Evolutionary conservation across 2,797 vertebrate genomes (phyloP).

Genomic region (Crypturellus tataupa): DNA sequence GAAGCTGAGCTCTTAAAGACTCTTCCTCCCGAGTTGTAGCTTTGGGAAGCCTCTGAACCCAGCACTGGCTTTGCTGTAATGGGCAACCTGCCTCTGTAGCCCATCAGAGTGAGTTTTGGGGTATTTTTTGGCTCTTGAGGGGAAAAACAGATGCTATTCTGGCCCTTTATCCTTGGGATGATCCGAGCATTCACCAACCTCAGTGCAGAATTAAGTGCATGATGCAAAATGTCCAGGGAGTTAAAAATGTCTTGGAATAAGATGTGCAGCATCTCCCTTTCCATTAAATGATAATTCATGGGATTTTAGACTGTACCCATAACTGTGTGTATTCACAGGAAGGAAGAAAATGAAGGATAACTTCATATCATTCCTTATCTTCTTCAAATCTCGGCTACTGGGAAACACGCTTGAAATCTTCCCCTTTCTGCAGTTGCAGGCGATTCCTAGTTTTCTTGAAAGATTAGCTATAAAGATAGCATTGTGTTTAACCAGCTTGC

Average conservation of each 20-base stretch:
- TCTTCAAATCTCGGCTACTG: neutral
- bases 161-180: neutral
- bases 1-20: too few relatives aligned
- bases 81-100: too few relatives aligned
- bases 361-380: neutral
- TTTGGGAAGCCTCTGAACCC: too few relatives aligned
- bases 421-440: neutral
- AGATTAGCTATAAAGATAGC: neutral
- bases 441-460: neutral
- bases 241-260: neutral
- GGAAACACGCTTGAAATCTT: neutral
- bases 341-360: neutral
- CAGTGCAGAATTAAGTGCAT: neutral
- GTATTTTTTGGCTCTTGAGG: neutral
- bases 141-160: neutral
- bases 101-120: too few relatives aligned
- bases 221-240: neutral
- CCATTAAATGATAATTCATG: neutral
- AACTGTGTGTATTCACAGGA: accelerated
- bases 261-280: neutral
- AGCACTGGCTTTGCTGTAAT: too few relatives aligned
- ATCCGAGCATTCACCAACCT: neutral
- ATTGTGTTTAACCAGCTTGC: constrained; percentile 1
- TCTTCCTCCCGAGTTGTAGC: too few relatives aligned
- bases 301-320: neutral